Evolutionary conservation across 2,797 vertebrate species (phyloP), one percentile per base, ranked within the genome.

Genomic region (Spizella passerina): DNA sequence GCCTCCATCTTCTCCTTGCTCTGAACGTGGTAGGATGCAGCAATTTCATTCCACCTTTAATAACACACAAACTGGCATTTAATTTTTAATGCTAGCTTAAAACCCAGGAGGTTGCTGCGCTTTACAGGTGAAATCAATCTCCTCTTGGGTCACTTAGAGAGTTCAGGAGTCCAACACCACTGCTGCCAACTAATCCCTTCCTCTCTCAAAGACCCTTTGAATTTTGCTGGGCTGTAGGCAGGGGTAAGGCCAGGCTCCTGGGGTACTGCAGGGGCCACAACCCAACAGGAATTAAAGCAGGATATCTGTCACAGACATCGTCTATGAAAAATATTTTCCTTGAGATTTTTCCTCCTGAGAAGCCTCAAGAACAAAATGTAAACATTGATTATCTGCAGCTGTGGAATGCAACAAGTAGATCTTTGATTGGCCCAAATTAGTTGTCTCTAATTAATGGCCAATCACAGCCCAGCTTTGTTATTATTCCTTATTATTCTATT

Each of bases 21-120:
- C 55, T 57, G 30, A 90, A 18, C 2, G 7, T 17, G 27, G 24
- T 14, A 46, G 59, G 27, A 57, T 2, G 6, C 16, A 76, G 76
- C 23, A 41, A 24, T 94, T 88, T 89, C n/a, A 78, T 61, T 57
- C 52, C 53, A 68, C 57, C 32, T 91, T 80, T 91, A 94, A 64
- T 80, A 87, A 70, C 53, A 55, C 26, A 29, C 68, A 76, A 88
- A 52, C 68, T 53, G 38, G 86, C 44, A 70, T 85, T 95, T 80
- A 85, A 82, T 87, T 89, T 96, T 94, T 92, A 86, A 91, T 92
- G 78, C 65, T 91, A 59, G 41, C 44, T 73, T 73, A 66, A 90
- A 77, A 65, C 72, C 52, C 82, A 60, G 63, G 73, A 44, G 41
- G 59, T 26, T 88, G 39, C 82, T 57, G 60, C 34, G 70, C 72